A percentile compares a stretch with the other conserved stretches of the same genome.
phyloP scores from a whole-genome alignment of 2,113 vertebrate species.

The Isurus oxyrinchus region DNA sequence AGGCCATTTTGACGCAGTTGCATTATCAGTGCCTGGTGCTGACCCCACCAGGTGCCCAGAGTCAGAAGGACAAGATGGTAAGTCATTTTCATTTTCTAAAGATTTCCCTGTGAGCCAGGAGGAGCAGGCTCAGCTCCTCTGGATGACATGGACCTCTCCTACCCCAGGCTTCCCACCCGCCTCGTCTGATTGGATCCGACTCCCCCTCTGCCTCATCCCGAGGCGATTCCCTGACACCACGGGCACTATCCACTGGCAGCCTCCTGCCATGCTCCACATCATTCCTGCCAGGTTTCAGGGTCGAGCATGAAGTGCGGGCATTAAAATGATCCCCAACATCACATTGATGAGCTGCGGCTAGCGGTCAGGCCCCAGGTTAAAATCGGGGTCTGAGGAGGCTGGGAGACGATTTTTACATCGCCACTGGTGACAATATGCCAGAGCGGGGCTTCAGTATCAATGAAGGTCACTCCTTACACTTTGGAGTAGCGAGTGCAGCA shows the following conservation, averaged over 20 bases:
- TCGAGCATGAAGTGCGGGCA: accelerated
- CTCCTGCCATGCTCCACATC: background rate
- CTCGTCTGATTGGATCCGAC: no score
- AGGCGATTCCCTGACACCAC: background rate
- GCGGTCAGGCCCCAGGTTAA: background rate
- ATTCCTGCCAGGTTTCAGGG: background rate
- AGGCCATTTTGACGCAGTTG: background rate
- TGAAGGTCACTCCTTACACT: background rate
- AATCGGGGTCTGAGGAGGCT: background rate
- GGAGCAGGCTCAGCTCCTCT: background rate
- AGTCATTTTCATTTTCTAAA: background rate
- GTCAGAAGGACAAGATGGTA: background rate
- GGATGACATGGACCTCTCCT: no score
- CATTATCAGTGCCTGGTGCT: background rate
- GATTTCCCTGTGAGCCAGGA: background rate
- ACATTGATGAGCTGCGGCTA: no score
- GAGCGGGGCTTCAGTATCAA: background rate
- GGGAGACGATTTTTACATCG: background rate
- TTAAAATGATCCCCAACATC: background rate
- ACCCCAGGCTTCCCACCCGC: background rate
- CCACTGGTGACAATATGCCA: background rate
- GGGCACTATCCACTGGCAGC: background rate
- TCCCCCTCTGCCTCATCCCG: background rate
- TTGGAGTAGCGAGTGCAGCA: background rate
- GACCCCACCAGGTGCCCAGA: background rate